These are phyloP conservation scores for Calliphora vomitoria DNA, from an alignment of 2,888 invertebrate genomes.

Conservation along the genomic window DNA sequence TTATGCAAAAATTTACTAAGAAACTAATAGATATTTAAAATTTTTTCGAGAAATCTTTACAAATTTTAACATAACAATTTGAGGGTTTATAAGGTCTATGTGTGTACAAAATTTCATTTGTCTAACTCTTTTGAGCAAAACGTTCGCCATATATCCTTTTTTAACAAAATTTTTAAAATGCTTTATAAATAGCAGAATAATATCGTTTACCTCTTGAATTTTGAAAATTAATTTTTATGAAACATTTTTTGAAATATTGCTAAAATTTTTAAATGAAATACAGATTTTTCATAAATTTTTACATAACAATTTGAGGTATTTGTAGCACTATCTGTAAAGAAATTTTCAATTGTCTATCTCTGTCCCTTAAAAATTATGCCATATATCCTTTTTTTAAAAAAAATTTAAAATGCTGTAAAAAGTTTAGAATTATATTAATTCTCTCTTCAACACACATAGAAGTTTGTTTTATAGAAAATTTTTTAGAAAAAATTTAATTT, in stretches of 20 bases:
- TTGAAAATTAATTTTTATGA: too few relatives aligned
- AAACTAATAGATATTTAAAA: too few relatives aligned
- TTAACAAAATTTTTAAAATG: not conserved
- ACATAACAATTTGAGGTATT: too few relatives aligned
- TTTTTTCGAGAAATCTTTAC: not conserved
- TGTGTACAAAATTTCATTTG: too few relatives aligned
- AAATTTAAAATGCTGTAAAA: not conserved
- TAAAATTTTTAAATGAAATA: too few relatives aligned
- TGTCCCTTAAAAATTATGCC: not conserved
- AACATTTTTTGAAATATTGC: too few relatives aligned
- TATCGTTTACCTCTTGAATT: too few relatives aligned
- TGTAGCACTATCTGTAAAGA: too few relatives aligned
- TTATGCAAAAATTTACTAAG: too few relatives aligned
- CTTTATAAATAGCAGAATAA: not conserved
- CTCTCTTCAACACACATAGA: not conserved
- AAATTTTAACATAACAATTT: not conserved
- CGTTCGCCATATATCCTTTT: slow-evolving; percentile 18
- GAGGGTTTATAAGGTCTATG: not conserved
- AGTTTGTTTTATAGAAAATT: not conserved
- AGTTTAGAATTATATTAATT: too few relatives aligned
- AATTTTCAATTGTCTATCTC: too few relatives aligned
- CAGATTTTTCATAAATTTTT: too few relatives aligned
- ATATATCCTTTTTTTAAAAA: slow-evolving; percentile 18
- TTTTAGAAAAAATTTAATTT: not conserved
- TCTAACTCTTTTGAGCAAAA: not conserved